Base-by-base conservation (phyloP, 2,888 invertebrate species). In the Lasioglossum calceatum region DNA sequence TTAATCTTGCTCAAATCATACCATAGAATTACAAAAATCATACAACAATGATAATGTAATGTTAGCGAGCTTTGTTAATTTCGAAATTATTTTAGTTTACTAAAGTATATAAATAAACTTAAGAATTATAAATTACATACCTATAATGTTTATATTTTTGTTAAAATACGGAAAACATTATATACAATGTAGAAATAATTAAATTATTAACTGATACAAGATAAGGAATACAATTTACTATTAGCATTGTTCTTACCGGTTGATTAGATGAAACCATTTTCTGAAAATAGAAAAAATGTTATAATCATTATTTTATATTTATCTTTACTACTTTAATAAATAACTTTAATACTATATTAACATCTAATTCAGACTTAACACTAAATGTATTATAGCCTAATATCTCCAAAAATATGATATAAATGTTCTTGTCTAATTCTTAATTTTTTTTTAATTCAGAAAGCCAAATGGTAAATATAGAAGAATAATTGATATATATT, bases 181-280 rank as follows among this genome's bases (percentile, higher is more conserved):
- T 85, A 61, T 47, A 78, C 67, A 74, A 77, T 64, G 82, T 79
- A 86, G 32, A 74, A 86, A 82, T 71, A 74, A 70, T 70, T 19
- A 86, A 73, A 64, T 80, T 44, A 80, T 54, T 74, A 75, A 79
- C 78, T 76, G 77, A 80, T 79, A 70, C 70, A 75, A 82, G 79
- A 70, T 77, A 61, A 80, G 64, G 44, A 82, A 54, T 77, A 70
- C 61, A 77, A 82, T 58, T 73, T 81, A 83, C 75, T 87, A 87
- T 84, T 88, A 82, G 80, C 84, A 87, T 81, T 88, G 72, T 84
- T 86, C 95, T 95, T 92, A 95, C 95, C 95, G 95, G 95, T 85
- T 93, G 92, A 83, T 93, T 94, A 81, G 95, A 94, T 90, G 95
- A 94, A 91, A 95, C 95, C 94, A 95, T 95, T 92, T 94, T 95